Conservation (phyloP, 2,113 vertebrate genomes). For the Semicossyphus pulcher region DNA sequence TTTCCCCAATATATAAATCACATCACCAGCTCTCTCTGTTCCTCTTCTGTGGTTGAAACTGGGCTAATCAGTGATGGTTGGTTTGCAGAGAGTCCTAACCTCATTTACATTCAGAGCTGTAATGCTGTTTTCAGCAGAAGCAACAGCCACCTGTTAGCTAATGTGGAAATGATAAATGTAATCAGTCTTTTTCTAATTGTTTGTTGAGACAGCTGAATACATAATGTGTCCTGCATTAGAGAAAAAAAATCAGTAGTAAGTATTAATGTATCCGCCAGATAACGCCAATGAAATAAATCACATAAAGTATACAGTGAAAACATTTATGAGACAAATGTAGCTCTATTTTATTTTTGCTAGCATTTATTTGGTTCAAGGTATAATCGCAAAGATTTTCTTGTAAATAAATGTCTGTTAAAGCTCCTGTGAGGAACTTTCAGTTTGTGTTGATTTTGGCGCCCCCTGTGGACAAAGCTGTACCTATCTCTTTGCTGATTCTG, state of each 20-base stretch:
- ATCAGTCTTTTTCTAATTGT: neutral
- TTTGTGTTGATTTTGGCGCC: no score
- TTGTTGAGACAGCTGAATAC: neutral
- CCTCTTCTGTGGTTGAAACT: conserved; percentile 9
- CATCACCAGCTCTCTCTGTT: conserved; percentile 6
- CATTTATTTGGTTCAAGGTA: no score
- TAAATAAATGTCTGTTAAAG: no score
- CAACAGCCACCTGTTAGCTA: neutral
- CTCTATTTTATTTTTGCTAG: no score
- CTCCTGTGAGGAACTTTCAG: no score
- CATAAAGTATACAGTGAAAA: neutral
- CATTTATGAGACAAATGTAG: no score
- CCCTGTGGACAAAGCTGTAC: no score
- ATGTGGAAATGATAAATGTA: conserved; percentile 4
- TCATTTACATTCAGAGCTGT: neutral
- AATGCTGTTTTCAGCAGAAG: neutral
- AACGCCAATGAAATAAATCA: no score
- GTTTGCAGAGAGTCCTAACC: neutral
- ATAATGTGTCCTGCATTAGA: neutral
- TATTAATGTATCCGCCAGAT: no score
- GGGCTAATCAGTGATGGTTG: conserved; percentile 18
- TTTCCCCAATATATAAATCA: conserved; percentile 50
- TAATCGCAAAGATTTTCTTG: no score
- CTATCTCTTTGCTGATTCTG: no score
- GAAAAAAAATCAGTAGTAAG: neutral